Evolutionary conservation across 2,888 invertebrate species (phyloP).

Genomic region (Timandra comae): DNA sequence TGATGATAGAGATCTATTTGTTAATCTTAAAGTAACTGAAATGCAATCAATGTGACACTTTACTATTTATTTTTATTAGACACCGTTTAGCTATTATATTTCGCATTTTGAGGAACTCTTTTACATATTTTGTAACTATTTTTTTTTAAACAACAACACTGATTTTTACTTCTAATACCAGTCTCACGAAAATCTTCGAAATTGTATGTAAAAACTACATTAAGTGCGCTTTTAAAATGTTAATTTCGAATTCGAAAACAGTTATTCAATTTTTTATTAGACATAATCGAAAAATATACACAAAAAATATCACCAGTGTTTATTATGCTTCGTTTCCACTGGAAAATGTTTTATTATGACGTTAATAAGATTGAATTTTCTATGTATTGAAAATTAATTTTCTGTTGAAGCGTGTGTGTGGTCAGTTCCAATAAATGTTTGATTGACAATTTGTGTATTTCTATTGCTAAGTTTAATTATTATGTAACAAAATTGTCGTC

Average conservation of each 20-base stretch:
- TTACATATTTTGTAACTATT: conserved; percentile 17
- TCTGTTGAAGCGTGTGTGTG: conserved; percentile 4
- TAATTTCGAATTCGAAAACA: background rate
- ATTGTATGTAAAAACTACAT: conserved; percentile 20
- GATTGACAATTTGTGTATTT: too few species aligned
- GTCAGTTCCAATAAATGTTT: too few species aligned
- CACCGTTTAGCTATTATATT: conserved; percentile 11
- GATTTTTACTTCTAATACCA: conserved; percentile 18
- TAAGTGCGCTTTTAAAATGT: conserved; percentile 5
- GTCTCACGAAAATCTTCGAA: conserved; percentile 22
- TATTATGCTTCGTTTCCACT: conserved; percentile 8
- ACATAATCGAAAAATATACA: too few species aligned
- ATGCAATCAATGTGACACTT: conserved; percentile 50
- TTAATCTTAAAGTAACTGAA: conserved; percentile 52
- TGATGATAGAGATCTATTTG: conserved; percentile 67
- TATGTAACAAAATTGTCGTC: too few species aligned
- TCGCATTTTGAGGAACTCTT: conserved; percentile 22
- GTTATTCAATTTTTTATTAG: conserved; percentile 7
- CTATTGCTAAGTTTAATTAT: too few species aligned
- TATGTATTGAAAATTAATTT: conserved; percentile 15
- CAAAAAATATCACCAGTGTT: background rate
- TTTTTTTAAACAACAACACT: conserved; percentile 15
- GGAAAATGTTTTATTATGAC: conserved; percentile 2
- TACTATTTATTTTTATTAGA: background rate
- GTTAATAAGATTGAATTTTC: conserved; percentile 5